Evolutionary conservation across 1,140 invertebrate species (phyloP).

Genomic region (Drosophila eugracilis): DNA sequence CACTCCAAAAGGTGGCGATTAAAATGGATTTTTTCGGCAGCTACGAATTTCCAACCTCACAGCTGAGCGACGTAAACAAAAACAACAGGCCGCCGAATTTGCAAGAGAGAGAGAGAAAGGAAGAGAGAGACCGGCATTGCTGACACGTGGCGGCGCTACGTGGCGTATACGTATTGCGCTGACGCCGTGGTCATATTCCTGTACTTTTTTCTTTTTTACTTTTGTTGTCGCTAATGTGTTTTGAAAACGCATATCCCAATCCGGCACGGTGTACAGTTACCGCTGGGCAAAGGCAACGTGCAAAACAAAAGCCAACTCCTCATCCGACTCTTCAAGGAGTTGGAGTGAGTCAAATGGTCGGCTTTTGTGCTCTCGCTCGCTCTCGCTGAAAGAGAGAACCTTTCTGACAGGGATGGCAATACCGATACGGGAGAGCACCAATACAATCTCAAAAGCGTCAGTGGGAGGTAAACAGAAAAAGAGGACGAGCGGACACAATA

Average conservation of each 20-base stretch:
- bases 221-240: conserved; percentile 53
- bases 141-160: conserved; percentile 65
- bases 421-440: conserved; percentile 25
- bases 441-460: conserved; percentile 7
- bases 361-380: conserved; percentile 25
- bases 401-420: conserved; percentile 36
- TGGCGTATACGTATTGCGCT: conserved; percentile 80
- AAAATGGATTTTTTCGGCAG: conserved; percentile 66
- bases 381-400: conserved; percentile 18
- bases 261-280: conserved; percentile 57
- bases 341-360: conserved; percentile 14
- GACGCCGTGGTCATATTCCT: conserved; percentile 75
- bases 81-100: conserved; percentile 43
- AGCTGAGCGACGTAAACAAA: conserved; percentile 78
- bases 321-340: conserved; percentile 27
- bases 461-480: conserved; percentile 36
- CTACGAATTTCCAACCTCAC: conserved; percentile 39
- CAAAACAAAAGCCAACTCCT: conserved; percentile 55
- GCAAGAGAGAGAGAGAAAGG: neutral
- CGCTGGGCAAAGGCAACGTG: conserved; percentile 49
- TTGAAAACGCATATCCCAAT: conserved; percentile 68
- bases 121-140: conserved; percentile 23
- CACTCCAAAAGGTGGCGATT: conserved; percentile 51
- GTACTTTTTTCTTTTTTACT: conserved; percentile 9
- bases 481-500: conserved; percentile 27